Conservation (phyloP, 2,888 invertebrate species). For the Crepidodera aurea region DNA sequence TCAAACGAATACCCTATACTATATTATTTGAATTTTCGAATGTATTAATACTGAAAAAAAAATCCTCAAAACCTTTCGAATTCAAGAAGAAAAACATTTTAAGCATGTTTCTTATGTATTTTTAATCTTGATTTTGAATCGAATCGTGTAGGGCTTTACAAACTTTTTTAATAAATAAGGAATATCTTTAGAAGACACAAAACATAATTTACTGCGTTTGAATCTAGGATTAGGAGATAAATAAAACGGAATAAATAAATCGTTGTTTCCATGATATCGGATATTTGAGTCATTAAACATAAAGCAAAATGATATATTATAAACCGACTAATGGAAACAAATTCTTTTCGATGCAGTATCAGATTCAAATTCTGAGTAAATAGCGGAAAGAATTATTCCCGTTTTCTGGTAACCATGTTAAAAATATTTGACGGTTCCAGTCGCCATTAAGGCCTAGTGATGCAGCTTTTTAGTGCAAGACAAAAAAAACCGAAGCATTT, state of each 20-base stretch:
- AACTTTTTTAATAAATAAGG: slow-evolving; percentile 8
- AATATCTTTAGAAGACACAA: neutral
- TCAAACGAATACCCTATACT: no score
- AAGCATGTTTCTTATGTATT: no score
- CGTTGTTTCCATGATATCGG: slow-evolving; percentile 27
- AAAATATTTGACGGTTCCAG: slow-evolving; percentile 9
- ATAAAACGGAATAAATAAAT: slow-evolving; percentile 27
- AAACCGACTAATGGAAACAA: slow-evolving; percentile 28
- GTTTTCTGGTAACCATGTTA: slow-evolving; percentile 28
- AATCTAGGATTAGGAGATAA: slow-evolving; percentile 6
- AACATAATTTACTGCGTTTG: slow-evolving; percentile 16
- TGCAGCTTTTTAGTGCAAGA: neutral
- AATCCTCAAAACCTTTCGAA: no score
- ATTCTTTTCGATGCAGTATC: slow-evolving; percentile 34
- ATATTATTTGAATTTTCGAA: no score
- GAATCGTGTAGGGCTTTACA: neutral
- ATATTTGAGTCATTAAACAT: slow-evolving; percentile 35
- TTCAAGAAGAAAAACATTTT: no score
- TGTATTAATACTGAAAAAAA: no score
- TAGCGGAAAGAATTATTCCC: slow-evolving; percentile 27
- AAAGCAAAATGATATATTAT: slow-evolving; percentile 34
- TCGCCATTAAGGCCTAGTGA: neutral
- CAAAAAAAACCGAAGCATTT: no score
- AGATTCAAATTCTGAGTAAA: slow-evolving; percentile 28
- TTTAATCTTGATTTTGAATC: neutral